A percentile compares a stretch with the other conserved stretches of the same genome.
Evolutionary conservation across 2,888 invertebrate species (phyloP).

Genomic region (Agrilus mali): DNA sequence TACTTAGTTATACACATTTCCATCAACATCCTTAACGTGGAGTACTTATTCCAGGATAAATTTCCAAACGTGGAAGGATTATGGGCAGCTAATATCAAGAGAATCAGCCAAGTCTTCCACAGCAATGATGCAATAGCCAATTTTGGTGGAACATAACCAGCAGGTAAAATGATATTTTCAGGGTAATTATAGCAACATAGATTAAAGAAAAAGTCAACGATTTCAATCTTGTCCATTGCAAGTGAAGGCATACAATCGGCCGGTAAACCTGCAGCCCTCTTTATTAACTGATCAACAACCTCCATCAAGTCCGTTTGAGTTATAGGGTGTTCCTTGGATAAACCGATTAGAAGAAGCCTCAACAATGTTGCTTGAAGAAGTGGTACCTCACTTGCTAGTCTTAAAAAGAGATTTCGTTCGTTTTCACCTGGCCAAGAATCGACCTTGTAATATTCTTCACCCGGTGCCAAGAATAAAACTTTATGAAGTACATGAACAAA

Average conservation of each 20-base stretch:
- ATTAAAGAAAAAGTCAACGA: conserved; percentile 82
- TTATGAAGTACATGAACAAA: conserved; percentile 69
- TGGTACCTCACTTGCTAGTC: conserved; percentile 80
- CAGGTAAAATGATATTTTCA: conserved; percentile 79
- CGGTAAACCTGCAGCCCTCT: conserved; percentile 69
- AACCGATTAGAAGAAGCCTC: conserved; percentile 70
- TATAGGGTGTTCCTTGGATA: conserved; percentile 61
- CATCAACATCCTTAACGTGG: conserved; percentile 80
- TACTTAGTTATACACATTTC: conserved; percentile 94
- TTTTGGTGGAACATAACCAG: conserved; percentile 69
- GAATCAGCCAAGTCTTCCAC: conserved; percentile 88
- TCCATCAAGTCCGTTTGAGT: conserved; percentile 75
- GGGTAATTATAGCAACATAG: conserved; percentile 86
- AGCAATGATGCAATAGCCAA: conserved; percentile 85
- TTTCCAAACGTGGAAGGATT: conserved; percentile 82
- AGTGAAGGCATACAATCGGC: conserved; percentile 58
- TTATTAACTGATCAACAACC: conserved; percentile 70
- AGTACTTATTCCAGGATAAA: conserved; percentile 80
- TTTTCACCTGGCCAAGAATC: conserved; percentile 85
- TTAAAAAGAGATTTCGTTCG: conserved; percentile 64
- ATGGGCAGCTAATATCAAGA: conserved; percentile 81
- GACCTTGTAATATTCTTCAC: conserved; percentile 69
- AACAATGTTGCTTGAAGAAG: conserved; percentile 75
- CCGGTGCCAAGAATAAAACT: conserved; percentile 61
- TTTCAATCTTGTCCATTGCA: conserved; percentile 66